Base-by-base conservation (phyloP, 2,113 vertebrate species). In the Dolichotis patagonum region DNA sequence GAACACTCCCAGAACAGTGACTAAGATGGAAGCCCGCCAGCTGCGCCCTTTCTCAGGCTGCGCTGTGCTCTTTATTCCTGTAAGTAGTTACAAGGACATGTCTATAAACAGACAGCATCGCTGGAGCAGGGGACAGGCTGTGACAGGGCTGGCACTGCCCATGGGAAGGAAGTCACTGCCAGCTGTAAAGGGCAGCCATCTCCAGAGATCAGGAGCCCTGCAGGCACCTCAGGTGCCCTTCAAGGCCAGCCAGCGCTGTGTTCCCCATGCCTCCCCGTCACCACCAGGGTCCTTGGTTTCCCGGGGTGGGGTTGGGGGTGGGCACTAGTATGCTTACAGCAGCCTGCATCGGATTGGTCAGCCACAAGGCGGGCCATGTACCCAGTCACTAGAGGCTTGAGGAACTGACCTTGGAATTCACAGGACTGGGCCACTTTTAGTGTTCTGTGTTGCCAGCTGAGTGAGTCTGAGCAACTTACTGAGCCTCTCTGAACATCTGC, bases 201-300 rank as follows among this genome's bases (percentile, higher is more conserved):
- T 63, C 20, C 63, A n/a, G 3, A 13, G 85, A 30, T 13, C 7
- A 6, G 43, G 84, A 58, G 60, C 49, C 82, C 9, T 11, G 0
- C 0, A 26, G 77, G 60, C 30, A 62, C 20, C 71, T 62, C 12
- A 4, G 65, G 10, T 54, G 2, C 13, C 28, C 67, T 54, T 30
- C 5, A 0, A 30, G 16, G 32, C 65, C 60, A n/a, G 30, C 62
- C 1, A 0, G 10, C 80, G 0, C 0, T 89, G 22, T 8, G 16
- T 4, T 46, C 24, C 67, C 12, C 1, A 2, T 6, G 28, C 26
- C 41, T 26, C 41, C 78, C 71, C 38, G 9, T 17, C 35, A 41
- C 52, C 56, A 3, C 43, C 7, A 2, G 0, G 58, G 2, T 32
- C 58, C 87, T 38, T 22, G 30, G 7, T 0, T 16, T 24, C 28